Percentiles rank a stretch among this genome's conserved stretches.
These are phyloP conservation scores for Poeciliopsis occidentalis DNA, from an alignment of 2,113 vertebrate genomes.

Conservation along the genomic window DNA sequence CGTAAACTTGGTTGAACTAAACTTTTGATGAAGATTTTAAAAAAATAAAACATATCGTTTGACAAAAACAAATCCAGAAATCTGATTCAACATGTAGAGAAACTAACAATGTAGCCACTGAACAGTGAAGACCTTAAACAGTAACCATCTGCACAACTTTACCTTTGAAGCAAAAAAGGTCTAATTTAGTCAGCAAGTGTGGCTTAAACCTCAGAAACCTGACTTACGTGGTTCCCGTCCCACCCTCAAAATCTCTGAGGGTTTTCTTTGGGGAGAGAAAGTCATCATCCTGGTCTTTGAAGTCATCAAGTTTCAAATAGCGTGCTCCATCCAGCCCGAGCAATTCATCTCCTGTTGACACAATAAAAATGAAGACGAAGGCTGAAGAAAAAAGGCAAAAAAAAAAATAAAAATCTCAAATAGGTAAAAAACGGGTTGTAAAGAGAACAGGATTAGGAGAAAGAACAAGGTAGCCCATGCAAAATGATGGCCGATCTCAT, in stretches of 20 bases:
- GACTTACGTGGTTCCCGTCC: constrained; percentile 81
- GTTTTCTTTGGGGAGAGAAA: constrained; percentile 83
- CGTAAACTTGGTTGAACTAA: too few species aligned
- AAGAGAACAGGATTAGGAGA: constrained; percentile 39
- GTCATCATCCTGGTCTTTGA: constrained; percentile 85
- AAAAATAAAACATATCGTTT: background rate
- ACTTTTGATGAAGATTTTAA: background rate
- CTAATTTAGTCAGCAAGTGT: background rate
- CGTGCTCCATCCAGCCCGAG: constrained; percentile 81
- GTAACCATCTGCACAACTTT: background rate
- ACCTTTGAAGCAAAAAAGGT: background rate
- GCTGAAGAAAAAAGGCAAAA: background rate
- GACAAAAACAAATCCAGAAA: background rate
- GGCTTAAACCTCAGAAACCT: background rate
- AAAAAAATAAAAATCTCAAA: constrained; percentile 1
- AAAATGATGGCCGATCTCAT: constrained; percentile 33
- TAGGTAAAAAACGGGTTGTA: constrained; percentile 17
- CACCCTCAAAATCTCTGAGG: constrained; percentile 81
- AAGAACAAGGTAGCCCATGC: constrained; percentile 28
- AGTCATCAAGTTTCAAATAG: constrained; percentile 83
- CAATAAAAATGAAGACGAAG: constrained; percentile 11
- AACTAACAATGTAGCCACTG: background rate
- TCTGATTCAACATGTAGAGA: background rate
- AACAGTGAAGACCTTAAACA: too few species aligned
- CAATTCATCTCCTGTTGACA: constrained; percentile 79